Base-by-base conservation (phyloP, 2,888 invertebrate species). In the Anorthoa munda region DNA sequence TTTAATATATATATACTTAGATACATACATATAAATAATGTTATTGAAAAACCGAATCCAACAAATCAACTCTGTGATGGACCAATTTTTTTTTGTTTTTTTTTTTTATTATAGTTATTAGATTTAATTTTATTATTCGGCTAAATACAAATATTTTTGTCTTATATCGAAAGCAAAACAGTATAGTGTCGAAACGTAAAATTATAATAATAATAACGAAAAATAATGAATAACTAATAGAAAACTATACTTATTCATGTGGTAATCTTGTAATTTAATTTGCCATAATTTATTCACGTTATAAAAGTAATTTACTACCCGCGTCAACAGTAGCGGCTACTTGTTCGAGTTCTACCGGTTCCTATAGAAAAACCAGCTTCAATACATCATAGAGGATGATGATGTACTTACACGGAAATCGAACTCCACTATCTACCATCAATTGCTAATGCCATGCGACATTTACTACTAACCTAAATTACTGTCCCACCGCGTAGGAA, bases 311-410 rank as follows among this genome's bases (percentile, higher is more conserved):
- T 55, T 64, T 50, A 67, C 45, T 50, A 31, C 45, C 15, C 13
- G 18, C 23, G n/a, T 58, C 13, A 26, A 46, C 67, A 39, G 56
- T 60, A 64, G 56, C 59, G 2, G 15, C 26, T 31, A 53, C 46
- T 61, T 17, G 39, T 9, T 2, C 53, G 39, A 17, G 11, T 50
- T 66, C 65, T 77, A 65, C 78, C 74, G 64, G 48, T 75, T 75
- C 56, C 56, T 61, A 48, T 26, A 66, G 21, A 75, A 75, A 71
- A 79, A 79, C 13, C 50, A 21, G 31, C 18, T n/a, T 26, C 31
- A 15, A 79, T 64, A 66, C 17, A 55, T 75, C 51, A 67, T 2
- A 56, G 26, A 26, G 18, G 53, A 45, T 18, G 18, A 60, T 56
- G 65, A 51, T 77, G 61, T 45, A 21, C 53, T 39, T 39, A 55